These are phyloP conservation scores for Nymphicus hollandicus DNA, from an alignment of 2,113 vertebrate species.

Conservation along the genomic window DNA sequence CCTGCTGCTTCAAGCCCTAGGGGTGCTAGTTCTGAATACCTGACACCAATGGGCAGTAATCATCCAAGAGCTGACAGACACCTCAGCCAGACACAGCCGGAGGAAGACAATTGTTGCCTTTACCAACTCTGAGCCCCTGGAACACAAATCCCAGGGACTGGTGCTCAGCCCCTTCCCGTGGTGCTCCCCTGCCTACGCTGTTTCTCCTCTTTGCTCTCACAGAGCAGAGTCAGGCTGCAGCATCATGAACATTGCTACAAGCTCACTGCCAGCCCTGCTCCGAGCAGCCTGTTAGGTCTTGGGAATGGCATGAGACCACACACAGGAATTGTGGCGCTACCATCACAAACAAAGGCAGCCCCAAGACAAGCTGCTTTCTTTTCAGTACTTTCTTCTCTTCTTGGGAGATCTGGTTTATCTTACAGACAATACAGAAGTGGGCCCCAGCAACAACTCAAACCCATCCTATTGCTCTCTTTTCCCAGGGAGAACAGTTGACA, in stretches of 20 bases:
- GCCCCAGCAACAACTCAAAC: background rate
- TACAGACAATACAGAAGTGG: background rate
- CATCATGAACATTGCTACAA: background rate
- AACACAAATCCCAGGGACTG: background rate
- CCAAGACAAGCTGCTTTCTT: background rate
- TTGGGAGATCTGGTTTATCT: background rate
- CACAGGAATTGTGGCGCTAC: background rate
- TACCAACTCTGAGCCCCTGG: background rate
- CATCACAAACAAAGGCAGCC: background rate
- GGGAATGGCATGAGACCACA: background rate
- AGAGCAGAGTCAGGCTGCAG: background rate
- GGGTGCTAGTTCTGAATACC: background rate
- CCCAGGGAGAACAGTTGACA: background rate
- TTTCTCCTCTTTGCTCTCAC: background rate
- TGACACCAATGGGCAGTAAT: background rate
- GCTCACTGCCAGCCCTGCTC: background rate
- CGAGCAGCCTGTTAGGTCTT: background rate
- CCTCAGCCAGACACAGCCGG: background rate
- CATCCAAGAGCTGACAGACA: background rate
- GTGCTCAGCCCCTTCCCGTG: background rate
- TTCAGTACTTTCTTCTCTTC: background rate
- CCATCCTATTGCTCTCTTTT: background rate
- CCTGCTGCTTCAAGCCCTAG: background rate
- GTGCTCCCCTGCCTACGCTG: background rate
- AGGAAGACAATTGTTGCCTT: background rate